A percentile compares a stretch with the other conserved stretches of the same genome.
These are phyloP conservation scores for Umimayanthus kanabou DNA, from an alignment of 92 coral and sea anemone species.

Conservation along the genomic window DNA sequence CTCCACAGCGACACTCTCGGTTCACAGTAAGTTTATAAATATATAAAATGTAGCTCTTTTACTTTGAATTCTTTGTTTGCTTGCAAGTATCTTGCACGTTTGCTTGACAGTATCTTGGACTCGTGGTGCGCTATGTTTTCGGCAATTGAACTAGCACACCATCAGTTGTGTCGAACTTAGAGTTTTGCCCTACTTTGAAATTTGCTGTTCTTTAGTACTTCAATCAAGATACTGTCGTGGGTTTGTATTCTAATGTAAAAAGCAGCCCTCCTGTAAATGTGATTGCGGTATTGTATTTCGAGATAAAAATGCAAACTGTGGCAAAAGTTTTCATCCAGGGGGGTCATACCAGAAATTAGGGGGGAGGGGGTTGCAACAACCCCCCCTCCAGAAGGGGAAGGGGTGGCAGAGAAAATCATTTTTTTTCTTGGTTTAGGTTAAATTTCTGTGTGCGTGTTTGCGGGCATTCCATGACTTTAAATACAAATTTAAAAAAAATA, in stretches of 20 bases:
- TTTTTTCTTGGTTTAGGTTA: no score
- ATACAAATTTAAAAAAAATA: no score
- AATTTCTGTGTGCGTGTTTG: no score
- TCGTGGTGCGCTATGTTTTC: neutral
- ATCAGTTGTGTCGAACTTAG: neutral
- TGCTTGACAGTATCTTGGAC: no score
- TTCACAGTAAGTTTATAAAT: constrained; percentile 19
- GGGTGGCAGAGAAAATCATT: no score
- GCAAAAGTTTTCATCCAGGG: no score
- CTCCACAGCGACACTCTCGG: constrained; percentile 12
- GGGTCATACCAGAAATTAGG: no score
- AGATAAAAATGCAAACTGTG: constrained; percentile 26
- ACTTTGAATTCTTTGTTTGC: neutral
- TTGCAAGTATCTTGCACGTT: no score
- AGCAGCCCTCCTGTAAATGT: neutral
- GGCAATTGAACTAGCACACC: neutral
- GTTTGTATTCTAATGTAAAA: constrained; percentile 6
- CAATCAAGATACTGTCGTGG: constrained; percentile 12
- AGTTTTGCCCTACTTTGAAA: neutral
- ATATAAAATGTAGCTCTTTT: neutral
- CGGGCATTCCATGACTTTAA: no score
- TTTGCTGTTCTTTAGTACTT: neutral
- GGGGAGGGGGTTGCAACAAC: no score
- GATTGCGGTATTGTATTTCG: constrained; percentile 20
- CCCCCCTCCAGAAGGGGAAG: no score